Conservation (phyloP, 2,888 invertebrate species). For the Trachelus iudaicus region DNA sequence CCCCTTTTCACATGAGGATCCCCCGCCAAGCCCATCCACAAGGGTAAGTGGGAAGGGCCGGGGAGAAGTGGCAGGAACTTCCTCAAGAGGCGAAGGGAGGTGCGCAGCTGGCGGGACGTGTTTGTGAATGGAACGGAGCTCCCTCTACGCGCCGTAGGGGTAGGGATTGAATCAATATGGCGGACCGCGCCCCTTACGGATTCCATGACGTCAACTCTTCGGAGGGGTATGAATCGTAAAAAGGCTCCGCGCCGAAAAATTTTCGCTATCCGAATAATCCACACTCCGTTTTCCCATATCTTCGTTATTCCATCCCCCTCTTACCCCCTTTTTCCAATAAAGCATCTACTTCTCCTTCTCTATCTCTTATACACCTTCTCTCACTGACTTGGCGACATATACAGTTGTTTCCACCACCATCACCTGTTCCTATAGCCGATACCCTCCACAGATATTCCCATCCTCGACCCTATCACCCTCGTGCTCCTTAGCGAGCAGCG, state of each 20-base stretch:
- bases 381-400: background rate
- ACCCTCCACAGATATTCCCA: no score
- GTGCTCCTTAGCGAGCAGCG: no score
- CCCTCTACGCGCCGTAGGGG: constrained; percentile 18
- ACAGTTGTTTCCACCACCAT: background rate
- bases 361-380: background rate
- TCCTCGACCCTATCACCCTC: no score
- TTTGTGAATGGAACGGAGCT: constrained; percentile 52
- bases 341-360: background rate
- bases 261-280: background rate
- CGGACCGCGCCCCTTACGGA: constrained; percentile 53
- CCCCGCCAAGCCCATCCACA: no score
- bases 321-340: background rate
- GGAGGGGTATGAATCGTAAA: constrained; percentile 16
- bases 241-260: constrained; percentile 8
- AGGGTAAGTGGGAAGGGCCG: background rate
- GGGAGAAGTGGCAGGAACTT: background rate
- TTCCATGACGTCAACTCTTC: constrained; percentile 45
- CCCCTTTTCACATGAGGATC: no score
- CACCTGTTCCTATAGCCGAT: no score
- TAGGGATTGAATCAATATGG: constrained; percentile 53
- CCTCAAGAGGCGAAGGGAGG: background rate
- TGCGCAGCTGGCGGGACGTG: constrained; percentile 36
- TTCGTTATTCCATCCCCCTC: background rate
- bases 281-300: no score